These are phyloP conservation scores for Prolemur simus DNA, from an alignment of 2,113 vertebrate genomes.

Conservation along the genomic window DNA sequence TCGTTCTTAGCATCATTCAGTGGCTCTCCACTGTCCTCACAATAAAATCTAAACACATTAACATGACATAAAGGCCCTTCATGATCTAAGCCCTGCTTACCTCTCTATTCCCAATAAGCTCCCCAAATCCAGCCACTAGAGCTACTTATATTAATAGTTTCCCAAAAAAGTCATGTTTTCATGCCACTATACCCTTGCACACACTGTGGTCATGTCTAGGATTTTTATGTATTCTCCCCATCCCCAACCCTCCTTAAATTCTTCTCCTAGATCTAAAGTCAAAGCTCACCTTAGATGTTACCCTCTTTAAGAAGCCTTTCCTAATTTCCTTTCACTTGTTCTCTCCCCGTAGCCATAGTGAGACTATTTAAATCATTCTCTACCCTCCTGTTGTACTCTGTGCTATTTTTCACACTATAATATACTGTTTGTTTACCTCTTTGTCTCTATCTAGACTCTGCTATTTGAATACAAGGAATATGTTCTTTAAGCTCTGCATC, in stretches of 20 bases:
- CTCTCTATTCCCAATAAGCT: not conserved
- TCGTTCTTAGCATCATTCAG: not conserved
- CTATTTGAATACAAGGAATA: constrained; percentile 28
- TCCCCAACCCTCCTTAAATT: not conserved
- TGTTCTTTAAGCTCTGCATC: not conserved
- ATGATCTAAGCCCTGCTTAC: not conserved
- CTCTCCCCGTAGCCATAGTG: not conserved
- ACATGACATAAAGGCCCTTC: not conserved
- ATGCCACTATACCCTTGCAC: not conserved
- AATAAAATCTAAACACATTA: constrained; percentile 27
- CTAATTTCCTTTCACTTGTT: constrained; percentile 11
- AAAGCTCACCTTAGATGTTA: constrained; percentile 19
- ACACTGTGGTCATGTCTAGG: not conserved
- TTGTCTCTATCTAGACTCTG: constrained; percentile 9
- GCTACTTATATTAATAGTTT: not conserved
- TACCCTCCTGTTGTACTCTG: not conserved
- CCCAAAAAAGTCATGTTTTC: not conserved
- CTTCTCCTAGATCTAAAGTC: constrained; percentile 36
- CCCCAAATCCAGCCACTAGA: not conserved
- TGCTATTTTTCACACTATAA: not conserved
- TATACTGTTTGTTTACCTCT: not conserved
- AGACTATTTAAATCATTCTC: not conserved
- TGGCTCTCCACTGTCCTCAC: not conserved
- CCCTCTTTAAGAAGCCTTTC: constrained; percentile 12
- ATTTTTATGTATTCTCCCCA: constrained; percentile 20